These are phyloP conservation scores for Anableps anableps DNA, from an alignment of 2,797 vertebrate genomes.

Conservation along the genomic window DNA sequence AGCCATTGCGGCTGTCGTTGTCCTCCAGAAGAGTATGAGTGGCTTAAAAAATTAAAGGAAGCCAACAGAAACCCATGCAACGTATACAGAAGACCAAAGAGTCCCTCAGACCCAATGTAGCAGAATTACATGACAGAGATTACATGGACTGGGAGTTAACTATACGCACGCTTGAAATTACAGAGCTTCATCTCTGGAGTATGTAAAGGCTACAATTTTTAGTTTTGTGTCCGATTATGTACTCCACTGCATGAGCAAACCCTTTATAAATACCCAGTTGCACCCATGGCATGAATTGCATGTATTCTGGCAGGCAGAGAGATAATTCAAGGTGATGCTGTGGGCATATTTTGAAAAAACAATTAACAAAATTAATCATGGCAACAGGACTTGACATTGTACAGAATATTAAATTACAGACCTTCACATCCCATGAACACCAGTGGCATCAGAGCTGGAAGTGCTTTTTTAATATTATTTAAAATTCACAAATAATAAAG, in stretches of 20 bases:
- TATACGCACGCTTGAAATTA: constrained; percentile 1
- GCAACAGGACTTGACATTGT: background rate
- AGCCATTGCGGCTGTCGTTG: background rate
- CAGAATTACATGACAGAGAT: background rate
- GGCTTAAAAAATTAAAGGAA: background rate
- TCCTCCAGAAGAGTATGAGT: background rate
- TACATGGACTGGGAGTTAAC: background rate
- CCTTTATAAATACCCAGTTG: constrained; percentile 2
- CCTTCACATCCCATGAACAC: background rate
- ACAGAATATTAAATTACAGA: background rate
- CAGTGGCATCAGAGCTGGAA: background rate
- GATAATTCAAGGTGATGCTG: background rate
- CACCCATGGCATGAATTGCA: background rate
- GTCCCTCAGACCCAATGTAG: background rate
- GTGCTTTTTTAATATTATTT: background rate
- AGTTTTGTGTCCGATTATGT: constrained; percentile 1
- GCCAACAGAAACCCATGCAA: too few species aligned
- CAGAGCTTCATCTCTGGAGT: background rate
- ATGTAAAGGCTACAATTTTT: background rate
- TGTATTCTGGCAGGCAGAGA: background rate
- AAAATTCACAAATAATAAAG: background rate
- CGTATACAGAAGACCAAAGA: too few species aligned
- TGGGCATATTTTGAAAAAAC: background rate
- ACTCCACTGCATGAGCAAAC: background rate
- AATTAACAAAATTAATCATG: background rate